Percentiles rank a stretch among this genome's conserved stretches.
Evolutionary conservation across 1,140 invertebrate species (phyloP).

Genomic region (Drosophila kohkoa): DNA sequence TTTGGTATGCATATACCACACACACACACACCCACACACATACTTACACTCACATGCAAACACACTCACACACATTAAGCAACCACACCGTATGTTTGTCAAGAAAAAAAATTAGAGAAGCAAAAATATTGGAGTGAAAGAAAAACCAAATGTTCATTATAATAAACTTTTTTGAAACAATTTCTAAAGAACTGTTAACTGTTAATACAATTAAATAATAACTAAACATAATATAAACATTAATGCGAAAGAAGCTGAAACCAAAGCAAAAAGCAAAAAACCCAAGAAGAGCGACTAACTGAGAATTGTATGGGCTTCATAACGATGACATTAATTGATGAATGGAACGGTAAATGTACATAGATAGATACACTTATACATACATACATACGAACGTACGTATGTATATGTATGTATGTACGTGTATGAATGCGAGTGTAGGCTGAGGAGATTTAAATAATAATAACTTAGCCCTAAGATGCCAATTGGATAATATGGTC

Average conservation of each 20-base stretch:
- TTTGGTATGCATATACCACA: conserved; percentile 23
- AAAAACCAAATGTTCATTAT: conserved; percentile 48
- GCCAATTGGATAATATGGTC: conserved; percentile 62
- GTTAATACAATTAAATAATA: conserved; percentile 67
- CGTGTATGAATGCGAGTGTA: conserved; percentile 40
- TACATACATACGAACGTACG: conserved; percentile 42
- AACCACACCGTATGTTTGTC: conserved; percentile 51
- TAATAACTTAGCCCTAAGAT: conserved; percentile 51
- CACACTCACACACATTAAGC: conserved; percentile 9
- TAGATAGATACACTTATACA: conserved; percentile 33
- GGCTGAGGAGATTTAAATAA: conserved; percentile 51
- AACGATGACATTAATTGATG: conserved; percentile 27
- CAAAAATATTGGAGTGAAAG: conserved; percentile 39
- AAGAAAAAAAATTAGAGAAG: conserved; percentile 47
- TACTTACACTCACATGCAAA: conserved; percentile 17
- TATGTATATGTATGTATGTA: conserved; percentile 30
- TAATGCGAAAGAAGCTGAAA: conserved; percentile 13
- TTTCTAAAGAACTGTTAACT: conserved; percentile 78
- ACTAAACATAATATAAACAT: conserved; percentile 37
- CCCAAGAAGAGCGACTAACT: background rate
- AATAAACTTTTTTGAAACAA: conserved; percentile 59
- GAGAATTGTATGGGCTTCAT: conserved; percentile 34
- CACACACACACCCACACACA: conserved; percentile 21
- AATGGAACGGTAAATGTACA: conserved; percentile 31
- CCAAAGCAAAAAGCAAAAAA: conserved; percentile 25